phyloP scores from a whole-genome alignment of 2,113 vertebrate genomes.

The Mus pahari region DNA sequence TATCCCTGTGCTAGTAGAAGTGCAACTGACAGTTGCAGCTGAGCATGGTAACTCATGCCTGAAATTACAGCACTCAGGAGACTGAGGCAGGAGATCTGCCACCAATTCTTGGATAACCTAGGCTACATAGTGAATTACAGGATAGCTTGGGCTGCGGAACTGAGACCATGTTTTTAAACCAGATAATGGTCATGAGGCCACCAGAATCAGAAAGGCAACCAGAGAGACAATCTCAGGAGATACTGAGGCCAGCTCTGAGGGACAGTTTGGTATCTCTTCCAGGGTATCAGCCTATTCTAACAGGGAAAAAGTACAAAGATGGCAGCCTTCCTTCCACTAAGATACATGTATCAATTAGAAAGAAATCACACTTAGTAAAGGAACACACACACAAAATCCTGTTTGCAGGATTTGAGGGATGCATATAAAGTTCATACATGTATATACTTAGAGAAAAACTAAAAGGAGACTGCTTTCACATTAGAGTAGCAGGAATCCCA shows the following conservation, averaged over 20 bases:
- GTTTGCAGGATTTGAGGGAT: not conserved
- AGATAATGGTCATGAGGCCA: not conserved
- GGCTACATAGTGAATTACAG: not conserved
- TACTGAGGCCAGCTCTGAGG: not conserved
- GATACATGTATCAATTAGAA: not conserved
- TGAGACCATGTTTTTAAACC: not conserved
- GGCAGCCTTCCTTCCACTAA: not conserved
- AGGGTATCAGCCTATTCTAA: not conserved
- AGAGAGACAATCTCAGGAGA: constrained; percentile 11
- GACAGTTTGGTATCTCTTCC: not conserved
- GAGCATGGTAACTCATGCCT: not conserved
- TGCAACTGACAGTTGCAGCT: not conserved
- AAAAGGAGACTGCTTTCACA: constrained; percentile 4
- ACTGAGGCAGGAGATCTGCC: no score
- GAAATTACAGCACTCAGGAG: not conserved
- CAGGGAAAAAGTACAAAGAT: not conserved
- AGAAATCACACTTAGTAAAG: not conserved
- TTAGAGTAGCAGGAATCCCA: not conserved
- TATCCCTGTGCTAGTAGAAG: not conserved
- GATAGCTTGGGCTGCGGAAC: not conserved
- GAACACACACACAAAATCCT: not conserved
- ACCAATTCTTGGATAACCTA: not conserved
- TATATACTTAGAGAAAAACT: not conserved
- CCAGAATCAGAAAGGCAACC: not conserved
- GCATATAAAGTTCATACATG: not conserved